phyloP scores from a whole-genome alignment of 2,888 invertebrate genomes.

The Sminthurinus aureus region DNA sequence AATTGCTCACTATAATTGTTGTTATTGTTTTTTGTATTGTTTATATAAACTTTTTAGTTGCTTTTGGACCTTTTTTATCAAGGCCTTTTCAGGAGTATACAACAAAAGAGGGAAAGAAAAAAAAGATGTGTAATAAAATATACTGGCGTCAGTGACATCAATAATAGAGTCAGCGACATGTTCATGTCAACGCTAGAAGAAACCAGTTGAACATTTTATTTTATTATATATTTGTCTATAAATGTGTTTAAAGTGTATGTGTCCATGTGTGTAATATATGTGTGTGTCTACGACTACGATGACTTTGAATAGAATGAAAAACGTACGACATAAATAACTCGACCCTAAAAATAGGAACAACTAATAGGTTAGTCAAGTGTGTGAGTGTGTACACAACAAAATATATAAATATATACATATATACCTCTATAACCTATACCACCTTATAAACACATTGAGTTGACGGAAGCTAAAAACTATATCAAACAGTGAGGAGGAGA shows the following conservation, averaged over 20 bases:
- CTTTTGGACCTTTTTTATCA: too few relatives aligned
- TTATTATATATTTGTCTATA: neutral
- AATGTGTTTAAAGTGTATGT: neutral
- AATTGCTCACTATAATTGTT: too few relatives aligned
- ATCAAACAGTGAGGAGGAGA: neutral
- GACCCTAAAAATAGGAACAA: conserved; percentile 37
- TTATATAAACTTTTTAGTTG: too few relatives aligned
- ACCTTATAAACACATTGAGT: too few relatives aligned
- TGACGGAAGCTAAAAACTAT: neutral
- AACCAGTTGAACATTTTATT: conserved; percentile 12
- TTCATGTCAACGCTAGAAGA: neutral
- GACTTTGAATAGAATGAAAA: conserved; percentile 28
- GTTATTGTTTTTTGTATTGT: too few relatives aligned
- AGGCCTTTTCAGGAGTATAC: too few relatives aligned
- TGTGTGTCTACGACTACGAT: neutral
- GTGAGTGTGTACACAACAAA: too few relatives aligned
- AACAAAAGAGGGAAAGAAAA: neutral
- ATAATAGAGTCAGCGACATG: conserved; percentile 5
- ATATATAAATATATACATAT: too few relatives aligned
- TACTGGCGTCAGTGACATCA: conserved; percentile 22
- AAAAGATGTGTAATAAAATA: conserved; percentile 14
- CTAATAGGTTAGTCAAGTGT: conserved; percentile 29
- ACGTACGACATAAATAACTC: conserved; percentile 36
- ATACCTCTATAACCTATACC: too few relatives aligned
- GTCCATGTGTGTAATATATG: too few relatives aligned